A percentile compares a stretch with the other conserved stretches of the same genome.
Conservation (phyloP, 2,797 vertebrate genomes). For the Tamandua tetradactyla region DNA sequence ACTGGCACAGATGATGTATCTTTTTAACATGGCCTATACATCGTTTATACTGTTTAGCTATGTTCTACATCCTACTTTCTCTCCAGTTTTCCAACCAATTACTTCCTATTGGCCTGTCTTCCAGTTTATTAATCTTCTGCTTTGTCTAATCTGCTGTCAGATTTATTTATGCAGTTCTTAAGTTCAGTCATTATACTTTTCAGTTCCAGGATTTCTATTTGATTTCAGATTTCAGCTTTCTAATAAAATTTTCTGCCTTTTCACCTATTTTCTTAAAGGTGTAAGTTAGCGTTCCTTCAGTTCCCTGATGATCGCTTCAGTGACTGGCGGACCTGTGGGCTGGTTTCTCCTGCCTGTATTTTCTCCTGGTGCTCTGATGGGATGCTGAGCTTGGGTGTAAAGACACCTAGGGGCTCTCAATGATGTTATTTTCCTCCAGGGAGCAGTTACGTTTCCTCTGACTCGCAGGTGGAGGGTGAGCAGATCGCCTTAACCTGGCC, state of each 20-base stretch:
- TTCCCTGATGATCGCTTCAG: fast-evolving
- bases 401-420: fast-evolving
- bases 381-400: background rate
- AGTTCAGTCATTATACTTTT: background rate
- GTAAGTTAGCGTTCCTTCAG: background rate
- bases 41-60: fast-evolving
- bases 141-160: background rate
- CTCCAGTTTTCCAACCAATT: background rate
- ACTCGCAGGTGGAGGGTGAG: background rate
- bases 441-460: background rate
- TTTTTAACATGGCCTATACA: fast-evolving
- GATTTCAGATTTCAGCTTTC: background rate
- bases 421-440: no score
- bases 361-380: background rate
- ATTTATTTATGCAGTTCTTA: background rate
- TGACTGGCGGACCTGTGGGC: fast-evolving
- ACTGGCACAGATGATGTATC: fast-evolving
- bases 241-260: background rate
- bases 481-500: fast-evolving
- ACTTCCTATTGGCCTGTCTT: fast-evolving
- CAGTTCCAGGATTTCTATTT: background rate
- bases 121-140: background rate
- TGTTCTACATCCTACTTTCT: no score
- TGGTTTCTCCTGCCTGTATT: no score
- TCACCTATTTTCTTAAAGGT: background rate